Evolutionary conservation across 2,113 vertebrate genomes (phyloP).

Genomic region (Gallinago paraguaiae): DNA sequence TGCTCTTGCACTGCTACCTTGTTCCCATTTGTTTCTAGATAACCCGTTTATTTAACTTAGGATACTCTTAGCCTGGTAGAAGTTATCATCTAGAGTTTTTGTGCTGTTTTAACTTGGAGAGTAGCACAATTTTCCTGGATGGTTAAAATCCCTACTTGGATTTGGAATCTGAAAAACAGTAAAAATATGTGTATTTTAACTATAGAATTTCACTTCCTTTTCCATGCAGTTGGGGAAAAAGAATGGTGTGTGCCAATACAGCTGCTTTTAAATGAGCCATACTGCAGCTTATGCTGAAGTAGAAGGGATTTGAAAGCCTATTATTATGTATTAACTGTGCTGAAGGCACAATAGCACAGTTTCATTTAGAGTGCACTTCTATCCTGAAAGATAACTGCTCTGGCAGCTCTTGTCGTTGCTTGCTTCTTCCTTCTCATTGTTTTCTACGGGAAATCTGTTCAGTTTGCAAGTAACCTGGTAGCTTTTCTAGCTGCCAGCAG

Average conservation of each 20-base stretch:
- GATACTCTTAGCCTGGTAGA: background rate
- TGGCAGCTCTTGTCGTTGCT: background rate
- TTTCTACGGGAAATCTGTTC: background rate
- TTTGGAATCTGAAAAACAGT: background rate
- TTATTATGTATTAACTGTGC: conserved; percentile 22
- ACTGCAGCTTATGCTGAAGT: background rate
- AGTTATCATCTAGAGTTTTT: background rate
- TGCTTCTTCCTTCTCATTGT: background rate
- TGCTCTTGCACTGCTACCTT: background rate
- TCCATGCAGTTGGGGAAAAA: background rate
- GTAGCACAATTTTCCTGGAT: background rate
- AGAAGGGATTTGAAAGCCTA: background rate
- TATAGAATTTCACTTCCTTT: background rate
- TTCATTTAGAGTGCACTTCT: background rate
- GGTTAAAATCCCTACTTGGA: background rate
- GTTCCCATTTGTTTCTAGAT: background rate
- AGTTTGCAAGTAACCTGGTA: background rate
- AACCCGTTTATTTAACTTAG: background rate
- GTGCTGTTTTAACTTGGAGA: background rate
- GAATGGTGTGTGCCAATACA: background rate
- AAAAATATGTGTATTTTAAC: background rate
- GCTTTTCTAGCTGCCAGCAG: background rate
- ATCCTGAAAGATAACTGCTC: background rate
- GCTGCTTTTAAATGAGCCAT: conserved; percentile 17
- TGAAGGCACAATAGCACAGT: background rate